phyloP scores from a whole-genome alignment of 53 echinoderm and acorn worm species.

The Hippasteria phrygiana region DNA sequence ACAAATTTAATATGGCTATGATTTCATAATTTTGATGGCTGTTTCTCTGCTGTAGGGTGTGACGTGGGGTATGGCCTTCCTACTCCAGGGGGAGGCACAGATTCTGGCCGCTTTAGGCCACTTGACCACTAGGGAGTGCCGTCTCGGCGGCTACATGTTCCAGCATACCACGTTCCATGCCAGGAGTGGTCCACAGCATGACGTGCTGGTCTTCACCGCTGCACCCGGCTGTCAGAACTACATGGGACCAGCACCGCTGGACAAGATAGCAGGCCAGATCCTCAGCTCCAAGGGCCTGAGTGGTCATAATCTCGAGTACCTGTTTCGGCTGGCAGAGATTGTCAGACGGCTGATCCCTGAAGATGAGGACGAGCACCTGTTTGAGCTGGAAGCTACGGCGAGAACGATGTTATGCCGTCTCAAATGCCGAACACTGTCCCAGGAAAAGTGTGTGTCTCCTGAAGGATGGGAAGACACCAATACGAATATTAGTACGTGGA shows the following conservation, averaged over 20 bases:
- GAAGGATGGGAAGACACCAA: neutral
- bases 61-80: slow-evolving; percentile 93
- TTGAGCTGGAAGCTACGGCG: slow-evolving; percentile 68
- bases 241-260: slow-evolving; percentile 77
- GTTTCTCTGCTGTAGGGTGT: too few species aligned
- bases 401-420: slow-evolving; percentile 22
- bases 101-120: slow-evolving; percentile 76
- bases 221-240: slow-evolving; percentile 81
- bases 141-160: slow-evolving; percentile 78
- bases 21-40: too few species aligned
- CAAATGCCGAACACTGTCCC: slow-evolving; percentile 11
- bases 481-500: neutral
- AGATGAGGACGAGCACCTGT: slow-evolving; percentile 82
- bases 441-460: slow-evolving; percentile 25
- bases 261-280: slow-evolving; percentile 76
- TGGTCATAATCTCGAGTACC: slow-evolving; percentile 88
- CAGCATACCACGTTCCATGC: slow-evolving; percentile 66
- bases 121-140: slow-evolving; percentile 79
- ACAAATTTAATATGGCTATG: too few species aligned
- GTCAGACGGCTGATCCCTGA: slow-evolving; percentile 82
- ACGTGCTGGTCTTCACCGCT: slow-evolving; percentile 79
- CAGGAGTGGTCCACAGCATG: slow-evolving; percentile 48
- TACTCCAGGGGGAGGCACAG: slow-evolving; percentile 81
- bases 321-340: slow-evolving; percentile 87
- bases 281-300: slow-evolving; percentile 69